phyloP scores from a whole-genome alignment of 2,797 vertebrate genomes.

The Typhlichthys eigenmanni region DNA sequence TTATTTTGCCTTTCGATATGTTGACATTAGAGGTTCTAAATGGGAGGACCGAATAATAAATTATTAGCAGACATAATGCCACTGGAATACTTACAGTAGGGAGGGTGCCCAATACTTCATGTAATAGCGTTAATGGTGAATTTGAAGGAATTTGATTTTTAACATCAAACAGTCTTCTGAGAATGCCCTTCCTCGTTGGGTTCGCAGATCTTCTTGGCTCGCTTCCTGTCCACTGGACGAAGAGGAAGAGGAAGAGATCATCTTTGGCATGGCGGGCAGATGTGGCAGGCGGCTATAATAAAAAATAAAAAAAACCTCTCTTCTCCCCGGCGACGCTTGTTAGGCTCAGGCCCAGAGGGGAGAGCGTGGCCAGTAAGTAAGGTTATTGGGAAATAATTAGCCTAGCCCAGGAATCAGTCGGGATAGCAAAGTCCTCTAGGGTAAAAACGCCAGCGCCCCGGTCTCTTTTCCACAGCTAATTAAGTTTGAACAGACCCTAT shows the following conservation, averaged over 20 bases:
- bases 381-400: constrained; percentile 80
- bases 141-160: constrained; percentile 82
- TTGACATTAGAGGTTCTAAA: constrained; percentile 66
- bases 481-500: constrained; percentile 75
- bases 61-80: constrained; percentile 77
- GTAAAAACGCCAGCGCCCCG: constrained; percentile 66
- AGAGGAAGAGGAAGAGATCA: constrained; percentile 72
- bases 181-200: constrained; percentile 61
- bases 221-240: constrained; percentile 54
- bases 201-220: not conserved
- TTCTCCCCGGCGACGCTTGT: constrained; percentile 68
- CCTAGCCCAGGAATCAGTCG: constrained; percentile 74
- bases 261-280: constrained; percentile 58
- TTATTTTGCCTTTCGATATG: constrained; percentile 66
- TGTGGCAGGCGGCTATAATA: constrained; percentile 51
- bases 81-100: constrained; percentile 67
- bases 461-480: constrained; percentile 79
- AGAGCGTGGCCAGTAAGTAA: constrained; percentile 76
- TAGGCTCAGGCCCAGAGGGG: constrained; percentile 75
- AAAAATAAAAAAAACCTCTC: constrained; percentile 43
- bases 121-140: constrained; percentile 82
- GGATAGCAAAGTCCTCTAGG: constrained; percentile 76
- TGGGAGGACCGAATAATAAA: constrained; percentile 77
- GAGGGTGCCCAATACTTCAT: constrained; percentile 85
- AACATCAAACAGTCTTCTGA: constrained; percentile 79